Conservation (phyloP, 2,888 invertebrate species). For the Lomographa bimaculata region DNA sequence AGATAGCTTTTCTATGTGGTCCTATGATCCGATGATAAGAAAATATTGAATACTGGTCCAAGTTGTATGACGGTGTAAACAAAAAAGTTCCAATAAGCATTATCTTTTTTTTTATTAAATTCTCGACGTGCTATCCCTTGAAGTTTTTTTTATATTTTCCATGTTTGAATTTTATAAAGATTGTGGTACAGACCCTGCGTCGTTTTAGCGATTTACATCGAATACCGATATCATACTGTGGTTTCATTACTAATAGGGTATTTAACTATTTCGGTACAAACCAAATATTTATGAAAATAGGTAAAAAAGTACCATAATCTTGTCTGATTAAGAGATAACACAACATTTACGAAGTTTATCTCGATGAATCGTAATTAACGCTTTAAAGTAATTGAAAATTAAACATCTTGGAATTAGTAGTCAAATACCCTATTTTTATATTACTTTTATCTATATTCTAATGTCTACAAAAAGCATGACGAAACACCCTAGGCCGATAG, state of each 20-base stretch:
- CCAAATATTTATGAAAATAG: too few species aligned
- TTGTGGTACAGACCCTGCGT: slow-evolving; percentile 80
- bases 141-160: slow-evolving; percentile 44
- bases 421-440: slow-evolving; percentile 19
- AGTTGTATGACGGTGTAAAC: slow-evolving; percentile 47
- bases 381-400: too few species aligned
- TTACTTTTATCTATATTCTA: slow-evolving; percentile 52
- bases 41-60: slow-evolving; percentile 74
- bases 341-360: too few species aligned
- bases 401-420: too few species aligned
- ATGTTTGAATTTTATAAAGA: slow-evolving; percentile 58
- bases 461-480: slow-evolving; percentile 66
- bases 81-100: slow-evolving; percentile 2
- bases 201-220: slow-evolving; percentile 73
- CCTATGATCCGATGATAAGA: slow-evolving; percentile 62
- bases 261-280: slow-evolving; percentile 30
- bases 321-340: too few species aligned
- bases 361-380: too few species aligned
- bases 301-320: too few species aligned
- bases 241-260: slow-evolving; percentile 50
- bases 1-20: slow-evolving; percentile 76
- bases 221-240: slow-evolving; percentile 51
- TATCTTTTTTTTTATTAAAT: slow-evolving; percentile 31
- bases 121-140: slow-evolving; percentile 72
- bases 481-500: slow-evolving; percentile 78